These are phyloP conservation scores for Propithecus coquereli DNA, from an alignment of 2,113 vertebrate genomes.

Conservation along the genomic window DNA sequence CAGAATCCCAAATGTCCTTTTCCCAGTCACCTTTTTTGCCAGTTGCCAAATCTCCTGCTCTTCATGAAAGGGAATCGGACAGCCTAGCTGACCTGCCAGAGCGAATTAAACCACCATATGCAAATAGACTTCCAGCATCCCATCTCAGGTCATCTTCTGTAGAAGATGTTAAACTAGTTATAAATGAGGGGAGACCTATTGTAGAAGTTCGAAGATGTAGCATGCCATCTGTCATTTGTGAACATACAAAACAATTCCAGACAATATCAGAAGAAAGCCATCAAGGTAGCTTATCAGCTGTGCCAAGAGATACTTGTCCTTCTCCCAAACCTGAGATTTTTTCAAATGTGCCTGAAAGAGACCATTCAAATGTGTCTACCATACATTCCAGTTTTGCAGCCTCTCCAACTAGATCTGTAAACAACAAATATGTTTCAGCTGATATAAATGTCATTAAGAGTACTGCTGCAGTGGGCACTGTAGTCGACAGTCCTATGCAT, in stretches of 20 bases:
- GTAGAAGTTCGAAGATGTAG: slow-evolving; percentile 85
- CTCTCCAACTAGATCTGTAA: slow-evolving; percentile 69
- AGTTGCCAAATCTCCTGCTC: slow-evolving; percentile 90
- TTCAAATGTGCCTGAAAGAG: slow-evolving; percentile 76
- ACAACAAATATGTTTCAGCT: slow-evolving; percentile 76
- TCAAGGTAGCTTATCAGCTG: slow-evolving; percentile 35
- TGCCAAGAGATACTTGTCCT: slow-evolving; percentile 65
- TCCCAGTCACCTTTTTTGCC: slow-evolving; percentile 90
- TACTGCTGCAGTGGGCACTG: slow-evolving; percentile 46
- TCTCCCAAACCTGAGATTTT: slow-evolving; percentile 82
- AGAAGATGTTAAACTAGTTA: slow-evolving; percentile 88
- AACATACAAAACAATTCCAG: slow-evolving; percentile 77
- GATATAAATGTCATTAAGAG: slow-evolving; percentile 72
- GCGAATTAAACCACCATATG: slow-evolving; percentile 80
- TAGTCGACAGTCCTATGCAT: slow-evolving; percentile 67
- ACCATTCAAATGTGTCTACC: slow-evolving; percentile 66
- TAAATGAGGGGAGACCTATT: slow-evolving; percentile 83
- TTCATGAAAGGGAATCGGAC: slow-evolving; percentile 88
- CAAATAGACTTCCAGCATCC: slow-evolving; percentile 84
- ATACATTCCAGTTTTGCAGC: slow-evolving; percentile 71
- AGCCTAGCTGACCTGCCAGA: slow-evolving; percentile 86
- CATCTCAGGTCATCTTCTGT: slow-evolving; percentile 90
- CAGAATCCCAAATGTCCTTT: slow-evolving; percentile 93
- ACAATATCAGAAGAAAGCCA: slow-evolving; percentile 83
- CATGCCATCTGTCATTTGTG: slow-evolving; percentile 81